Evolutionary conservation across 2,113 vertebrate species (phyloP), one percentile per base, ranked within the genome.

Genomic region (Zosterops japonicus): DNA sequence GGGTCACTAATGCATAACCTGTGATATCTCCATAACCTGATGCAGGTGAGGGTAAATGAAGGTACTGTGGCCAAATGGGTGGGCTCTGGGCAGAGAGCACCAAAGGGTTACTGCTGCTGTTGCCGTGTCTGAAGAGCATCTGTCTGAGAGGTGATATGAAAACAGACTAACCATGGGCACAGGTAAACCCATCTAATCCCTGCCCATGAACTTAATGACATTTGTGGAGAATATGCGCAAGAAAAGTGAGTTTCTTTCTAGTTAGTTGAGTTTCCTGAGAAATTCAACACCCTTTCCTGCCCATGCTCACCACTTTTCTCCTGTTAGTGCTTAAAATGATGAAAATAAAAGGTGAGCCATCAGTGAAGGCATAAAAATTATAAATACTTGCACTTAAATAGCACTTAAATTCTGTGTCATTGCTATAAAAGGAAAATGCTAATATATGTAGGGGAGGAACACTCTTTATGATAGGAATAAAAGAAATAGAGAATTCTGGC

Each of bases 1-100:
- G 12, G 6, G 18, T 63, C 31, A 57, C 29, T 65, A 67, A 18
- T 11, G 2, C 3, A 18, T 39, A 59, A 25, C 10, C 5, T 59
- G 21, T 22, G 11, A 1, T 46, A 53, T 8, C 35, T 35, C 18
- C 47, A 44, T 11, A 61, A 33, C 2, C 29, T 68, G 55, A 47
- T 8, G 24, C 20, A 70, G 35, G 39, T 39, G 27, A 63, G 8
- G 21, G 29, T 18, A 65, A 39, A 18, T 12, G 3, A 57, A 44
- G 19, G 14, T 4, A 12, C 29, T 27, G 36, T 0, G 0, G 42
- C 10, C 8, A 4, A 78, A 46, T 0, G 3, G 21, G 42, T 15
- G 22, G 6, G 49, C 35, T 60, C 46, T 41, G 52, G 27, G 35
- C 22, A 46, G 18, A 16, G 23, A 63, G 8, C 31, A 60, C 2